Evolutionary conservation across 2,888 invertebrate genomes (phyloP), one percentile per base, ranked within the genome.

Genomic region (Acleris emargana): DNA sequence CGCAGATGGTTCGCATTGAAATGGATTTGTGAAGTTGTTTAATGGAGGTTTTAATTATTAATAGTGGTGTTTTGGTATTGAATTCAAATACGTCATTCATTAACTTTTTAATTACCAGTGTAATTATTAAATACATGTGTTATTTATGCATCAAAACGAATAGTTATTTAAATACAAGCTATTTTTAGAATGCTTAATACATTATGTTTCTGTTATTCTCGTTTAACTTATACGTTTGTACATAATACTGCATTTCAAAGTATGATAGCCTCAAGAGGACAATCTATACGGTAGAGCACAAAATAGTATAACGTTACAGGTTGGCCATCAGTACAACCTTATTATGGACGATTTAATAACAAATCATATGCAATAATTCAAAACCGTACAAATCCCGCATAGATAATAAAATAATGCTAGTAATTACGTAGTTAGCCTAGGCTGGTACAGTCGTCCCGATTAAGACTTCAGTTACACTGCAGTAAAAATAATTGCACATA

Each of bases 331-430:
- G 38, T 17, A 53, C 45, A 43, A 18, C 28, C 45, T 57, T 47
- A 51, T 61, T 61, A 61, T 16, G 32, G 16, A 45, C 66, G 13
- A 66, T 66, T 66, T 66, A 66, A 61, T 61, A 60, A 66, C 66
- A 61, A 66, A 61, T 66, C 66, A 57, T 57, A 57, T 57, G 66
- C 66, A 57, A 59, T 59, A 54, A 64, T 55, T 61, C 28, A 43
- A 51, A 45, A 62, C 49, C 57, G 20, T 49, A 54, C 59, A 59
- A 61, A 61, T 61, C 49, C 49, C 50, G 61, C 57, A 47, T 61
- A 61, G 57, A 66, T 66, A 66, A 66, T 66, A 66, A 61, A 66
- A 66, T 66, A 66, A 66, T 66, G 45, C 51, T 18, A 20, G 61
- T 61, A 47, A 66, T 66, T 61, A 66, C 45, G 55, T 60, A 43